Evolutionary conservation across 2,888 invertebrate species (phyloP).

Genomic region (Drosophila lutescens): DNA sequence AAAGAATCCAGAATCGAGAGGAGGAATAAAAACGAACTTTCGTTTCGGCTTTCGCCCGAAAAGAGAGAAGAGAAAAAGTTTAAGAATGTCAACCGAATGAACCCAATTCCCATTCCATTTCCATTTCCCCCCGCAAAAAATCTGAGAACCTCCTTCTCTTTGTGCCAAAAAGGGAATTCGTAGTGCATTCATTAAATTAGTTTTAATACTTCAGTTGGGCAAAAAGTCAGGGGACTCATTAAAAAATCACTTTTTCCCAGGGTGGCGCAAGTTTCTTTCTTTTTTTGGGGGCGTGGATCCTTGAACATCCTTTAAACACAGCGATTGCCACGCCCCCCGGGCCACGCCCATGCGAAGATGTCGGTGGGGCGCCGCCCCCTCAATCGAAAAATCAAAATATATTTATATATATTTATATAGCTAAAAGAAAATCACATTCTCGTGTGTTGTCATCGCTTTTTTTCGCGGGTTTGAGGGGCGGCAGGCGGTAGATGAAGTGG

Average conservation of each 20-base stretch:
- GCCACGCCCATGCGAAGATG: background rate
- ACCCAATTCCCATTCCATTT: background rate
- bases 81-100: slow-evolving; percentile 34
- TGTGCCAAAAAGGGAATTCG: slow-evolving; percentile 37
- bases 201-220: slow-evolving; percentile 20
- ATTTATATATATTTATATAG: background rate
- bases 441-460: slow-evolving; percentile 7
- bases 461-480: background rate
- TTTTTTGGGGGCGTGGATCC: background rate
- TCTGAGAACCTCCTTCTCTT: background rate
- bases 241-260: slow-evolving; percentile 17
- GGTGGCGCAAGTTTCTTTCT: background rate
- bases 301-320: background rate
- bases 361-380: background rate
- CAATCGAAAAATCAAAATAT: slow-evolving; percentile 16
- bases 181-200: slow-evolving; percentile 57
- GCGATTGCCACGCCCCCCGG: slow-evolving; percentile 23
- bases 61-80: slow-evolving; percentile 13
- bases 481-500: slow-evolving; percentile 4
- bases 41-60: slow-evolving; percentile 13
- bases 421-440: background rate
- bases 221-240: slow-evolving; percentile 15
- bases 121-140: background rate
- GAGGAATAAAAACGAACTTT: slow-evolving; percentile 7
- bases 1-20: background rate